phyloP scores from a whole-genome alignment of 2,113 vertebrate genomes.

The Phalacrocorax carbo region DNA sequence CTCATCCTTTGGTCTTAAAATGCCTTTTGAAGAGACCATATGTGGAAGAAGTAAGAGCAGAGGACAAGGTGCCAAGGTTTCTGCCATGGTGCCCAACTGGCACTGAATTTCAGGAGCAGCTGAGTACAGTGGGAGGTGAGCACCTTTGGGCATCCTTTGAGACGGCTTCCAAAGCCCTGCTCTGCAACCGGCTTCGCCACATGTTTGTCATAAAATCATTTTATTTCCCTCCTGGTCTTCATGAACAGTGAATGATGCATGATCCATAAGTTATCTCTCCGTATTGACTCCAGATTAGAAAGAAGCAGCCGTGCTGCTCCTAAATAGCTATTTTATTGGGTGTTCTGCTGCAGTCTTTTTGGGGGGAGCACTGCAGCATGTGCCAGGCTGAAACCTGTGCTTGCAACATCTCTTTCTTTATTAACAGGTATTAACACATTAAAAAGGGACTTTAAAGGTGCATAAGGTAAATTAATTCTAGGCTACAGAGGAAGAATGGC shows the following conservation, averaged over 20 bases:
- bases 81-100: background rate
- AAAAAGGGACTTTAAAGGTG: background rate
- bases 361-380: background rate
- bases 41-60: slow-evolving; percentile 35
- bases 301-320: background rate
- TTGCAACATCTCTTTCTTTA: background rate
- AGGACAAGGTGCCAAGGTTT: slow-evolving; percentile 50
- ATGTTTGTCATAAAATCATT: background rate
- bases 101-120: background rate
- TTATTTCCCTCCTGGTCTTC: background rate
- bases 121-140: background rate
- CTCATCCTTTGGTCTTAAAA: slow-evolving; percentile 46
- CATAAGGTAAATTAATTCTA: background rate
- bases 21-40: slow-evolving; percentile 52
- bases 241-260: background rate
- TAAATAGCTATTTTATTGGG: background rate
- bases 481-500: background rate
- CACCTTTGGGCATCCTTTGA: slow-evolving; percentile 26
- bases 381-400: background rate
- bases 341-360: background rate
- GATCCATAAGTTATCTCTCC: background rate
- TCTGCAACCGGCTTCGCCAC: background rate
- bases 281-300: background rate
- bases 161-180: background rate
- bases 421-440: background rate